phyloP scores from a whole-genome alignment of 2,797 vertebrate species.

The Poeciliopsis paucimaculata region DNA sequence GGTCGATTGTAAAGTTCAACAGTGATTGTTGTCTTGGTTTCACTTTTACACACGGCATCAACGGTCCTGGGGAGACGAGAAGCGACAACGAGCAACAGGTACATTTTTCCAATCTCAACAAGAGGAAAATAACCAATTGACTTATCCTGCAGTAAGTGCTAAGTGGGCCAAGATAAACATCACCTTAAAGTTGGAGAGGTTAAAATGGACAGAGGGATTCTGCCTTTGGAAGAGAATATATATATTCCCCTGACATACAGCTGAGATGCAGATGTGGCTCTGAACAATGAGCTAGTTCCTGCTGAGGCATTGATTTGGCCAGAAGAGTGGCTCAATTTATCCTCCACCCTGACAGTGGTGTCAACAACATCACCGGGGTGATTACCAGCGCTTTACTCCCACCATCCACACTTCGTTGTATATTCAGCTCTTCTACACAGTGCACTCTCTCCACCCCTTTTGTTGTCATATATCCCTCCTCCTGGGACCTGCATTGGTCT shows the following conservation, averaged over 20 bases:
- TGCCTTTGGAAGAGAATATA: slow-evolving; percentile 62
- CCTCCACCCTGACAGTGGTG: slow-evolving; percentile 70
- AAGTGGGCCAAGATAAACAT: slow-evolving; percentile 33
- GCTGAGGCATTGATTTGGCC: slow-evolving; percentile 77
- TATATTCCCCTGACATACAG: slow-evolving; percentile 67
- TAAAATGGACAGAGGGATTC: slow-evolving; percentile 17
- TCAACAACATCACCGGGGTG: slow-evolving; percentile 72
- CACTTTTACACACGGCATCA: no score
- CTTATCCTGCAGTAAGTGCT: slow-evolving; percentile 16
- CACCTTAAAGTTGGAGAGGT: not conserved
- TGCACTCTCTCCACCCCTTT: slow-evolving; percentile 37
- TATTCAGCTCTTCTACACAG: slow-evolving; percentile 33
- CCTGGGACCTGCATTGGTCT: slow-evolving; percentile 6
- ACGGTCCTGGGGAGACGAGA: no score
- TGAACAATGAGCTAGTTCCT: slow-evolving; percentile 76
- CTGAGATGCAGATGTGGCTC: slow-evolving; percentile 70
- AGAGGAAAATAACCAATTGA: slow-evolving; percentile 44
- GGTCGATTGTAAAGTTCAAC: not conserved
- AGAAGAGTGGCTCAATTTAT: slow-evolving; percentile 77
- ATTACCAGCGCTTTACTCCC: slow-evolving; percentile 57
- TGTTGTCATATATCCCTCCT: slow-evolving; percentile 29
- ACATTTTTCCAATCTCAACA: no score
- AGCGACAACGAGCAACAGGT: no score
- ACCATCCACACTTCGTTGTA: slow-evolving; percentile 30
- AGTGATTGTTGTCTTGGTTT: not conserved